Evolutionary conservation across 2,797 vertebrate species (phyloP).

Genomic region (Sorex maritimensis): DNA sequence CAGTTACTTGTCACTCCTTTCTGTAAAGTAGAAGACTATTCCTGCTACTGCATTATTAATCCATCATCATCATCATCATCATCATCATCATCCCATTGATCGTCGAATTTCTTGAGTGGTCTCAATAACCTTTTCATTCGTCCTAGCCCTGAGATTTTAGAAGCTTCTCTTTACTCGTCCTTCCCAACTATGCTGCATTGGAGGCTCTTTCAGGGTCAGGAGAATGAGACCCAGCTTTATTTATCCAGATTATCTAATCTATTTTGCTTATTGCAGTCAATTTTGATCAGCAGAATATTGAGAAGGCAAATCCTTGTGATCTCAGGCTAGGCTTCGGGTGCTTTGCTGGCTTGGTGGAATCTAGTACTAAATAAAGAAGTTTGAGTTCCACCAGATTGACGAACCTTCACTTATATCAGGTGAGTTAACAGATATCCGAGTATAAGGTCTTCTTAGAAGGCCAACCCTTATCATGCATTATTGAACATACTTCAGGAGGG

Average conservation of each 20-base stretch:
- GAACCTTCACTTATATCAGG: neutral
- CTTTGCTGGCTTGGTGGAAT: neutral
- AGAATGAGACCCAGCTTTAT: too few species aligned
- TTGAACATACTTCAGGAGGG: neutral
- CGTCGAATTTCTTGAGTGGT: too few species aligned
- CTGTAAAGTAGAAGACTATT: neutral
- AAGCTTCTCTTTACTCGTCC: too few species aligned
- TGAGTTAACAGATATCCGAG: neutral
- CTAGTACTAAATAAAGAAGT: neutral
- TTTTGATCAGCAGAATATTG: conserved; percentile 12
- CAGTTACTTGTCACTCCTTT: neutral
- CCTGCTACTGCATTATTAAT: neutral
- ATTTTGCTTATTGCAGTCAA: neutral
- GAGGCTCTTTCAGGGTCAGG: too few species aligned
- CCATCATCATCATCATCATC: too few species aligned
- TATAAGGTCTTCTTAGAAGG: neutral
- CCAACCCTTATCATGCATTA: neutral
- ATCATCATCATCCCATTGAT: too few species aligned
- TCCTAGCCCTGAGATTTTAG: too few species aligned
- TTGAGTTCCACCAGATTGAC: neutral
- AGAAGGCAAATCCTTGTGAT: neutral
- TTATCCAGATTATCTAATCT: too few species aligned
- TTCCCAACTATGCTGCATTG: too few species aligned
- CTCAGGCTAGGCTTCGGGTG: neutral
- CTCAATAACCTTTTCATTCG: too few species aligned